Conservation (phyloP, 2,888 invertebrate species). For the Macrosoma leucophasiata region DNA sequence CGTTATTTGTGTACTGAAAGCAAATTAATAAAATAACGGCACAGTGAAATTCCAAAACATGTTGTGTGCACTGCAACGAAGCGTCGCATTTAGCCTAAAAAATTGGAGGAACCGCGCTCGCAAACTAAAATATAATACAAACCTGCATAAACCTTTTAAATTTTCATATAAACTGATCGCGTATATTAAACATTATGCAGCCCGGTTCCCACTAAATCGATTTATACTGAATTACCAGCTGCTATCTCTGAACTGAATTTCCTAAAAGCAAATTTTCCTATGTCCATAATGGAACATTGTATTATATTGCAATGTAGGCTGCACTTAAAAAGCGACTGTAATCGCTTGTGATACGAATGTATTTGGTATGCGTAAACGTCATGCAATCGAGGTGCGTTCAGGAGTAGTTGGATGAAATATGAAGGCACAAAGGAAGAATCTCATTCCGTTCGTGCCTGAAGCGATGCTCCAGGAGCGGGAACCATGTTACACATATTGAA, state of each 20-base stretch:
- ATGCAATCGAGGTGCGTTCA: constrained; percentile 39
- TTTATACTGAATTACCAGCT: constrained; percentile 53
- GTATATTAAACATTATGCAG: constrained; percentile 41
- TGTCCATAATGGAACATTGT: constrained; percentile 46
- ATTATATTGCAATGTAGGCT: constrained; percentile 32
- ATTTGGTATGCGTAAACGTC: constrained; percentile 29
- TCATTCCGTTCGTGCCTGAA: constrained; percentile 49
- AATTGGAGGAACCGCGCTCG: too few relatives aligned
- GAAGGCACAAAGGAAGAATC: constrained; percentile 60
- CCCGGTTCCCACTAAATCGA: constrained; percentile 37
- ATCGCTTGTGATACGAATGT: constrained; percentile 33
- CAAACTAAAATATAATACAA: too few relatives aligned
- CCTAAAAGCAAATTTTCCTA: constrained; percentile 53
- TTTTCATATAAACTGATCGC: constrained; percentile 26
- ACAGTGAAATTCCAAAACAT: too few relatives aligned
- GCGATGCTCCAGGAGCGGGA: constrained; percentile 36
- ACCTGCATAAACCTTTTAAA: constrained; percentile 36
- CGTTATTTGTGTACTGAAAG: too few relatives aligned
- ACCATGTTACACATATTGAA: constrained; percentile 23
- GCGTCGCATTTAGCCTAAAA: too few relatives aligned
- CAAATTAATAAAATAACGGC: too few relatives aligned
- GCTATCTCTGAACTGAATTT: constrained; percentile 41
- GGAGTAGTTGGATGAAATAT: constrained; percentile 58
- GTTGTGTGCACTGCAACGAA: too few relatives aligned
- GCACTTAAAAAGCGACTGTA: constrained; percentile 36